Base-by-base conservation (phyloP, 2,797 vertebrate species). In the Schizothorax lantsangensis region DNA sequence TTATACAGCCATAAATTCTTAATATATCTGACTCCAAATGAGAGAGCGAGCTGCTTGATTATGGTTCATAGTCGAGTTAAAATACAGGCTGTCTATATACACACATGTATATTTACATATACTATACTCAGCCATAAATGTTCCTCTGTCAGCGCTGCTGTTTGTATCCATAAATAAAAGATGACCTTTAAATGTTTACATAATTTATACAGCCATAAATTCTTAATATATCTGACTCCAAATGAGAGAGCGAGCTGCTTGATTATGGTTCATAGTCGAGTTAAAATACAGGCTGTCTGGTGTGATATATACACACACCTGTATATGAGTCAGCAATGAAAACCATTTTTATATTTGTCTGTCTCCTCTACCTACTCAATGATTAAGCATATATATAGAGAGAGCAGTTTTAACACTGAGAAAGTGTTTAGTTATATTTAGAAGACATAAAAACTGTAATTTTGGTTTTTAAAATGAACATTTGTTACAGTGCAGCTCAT, bases 181-280 rank as follows among this genome's bases (percentile, higher is more conserved):
- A 92, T 92, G 91, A 88, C 88, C 90, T 91, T 89, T 91, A 92
- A 91, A 91, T 91, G 73, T 91, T 90, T 91, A 91, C 89, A 91
- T 91, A 91, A 91, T 92, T 91, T 90, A 92, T 92, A 88, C 81
- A 84, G 84, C 84, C 74, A 91, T 91, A 88, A 91, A 91, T 91
- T 91, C 86, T 91, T 91, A 90, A 91, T 91, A 89, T 86, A 90
- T 89, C 86, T 84, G 85, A 89, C 81, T 89, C 89, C 75, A 89
- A 90, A 90, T 88, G 84, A 89, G 87, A 86, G 85, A 88, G 88
- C 57, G 79, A 71, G 79, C 36, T 79, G 84, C 68, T 86, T 92
- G 90, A 91, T 92, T 90, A 89, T 83, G 84, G 90, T 86, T 91
- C 90, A 91, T 89, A 88, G 86, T 85, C 6, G 47, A 87, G 85